Conservation (phyloP, 2,113 vertebrate species). For the Phaethornis superciliosus region DNA sequence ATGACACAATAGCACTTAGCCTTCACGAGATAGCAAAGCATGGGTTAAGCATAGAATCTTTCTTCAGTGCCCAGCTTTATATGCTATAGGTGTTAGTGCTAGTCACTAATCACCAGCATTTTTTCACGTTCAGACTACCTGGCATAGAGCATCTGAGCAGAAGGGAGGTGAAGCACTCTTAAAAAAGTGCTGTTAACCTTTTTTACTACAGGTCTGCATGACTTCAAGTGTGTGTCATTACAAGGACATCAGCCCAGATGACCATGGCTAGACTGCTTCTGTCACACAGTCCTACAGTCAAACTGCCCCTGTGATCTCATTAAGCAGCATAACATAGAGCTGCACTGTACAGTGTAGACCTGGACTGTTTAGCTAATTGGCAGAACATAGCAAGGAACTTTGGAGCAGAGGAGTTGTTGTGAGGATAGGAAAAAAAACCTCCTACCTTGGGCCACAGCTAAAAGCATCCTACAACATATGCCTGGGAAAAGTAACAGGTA, state of each 20-base stretch:
- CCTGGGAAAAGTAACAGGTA: not conserved
- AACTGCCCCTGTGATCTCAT: not conserved
- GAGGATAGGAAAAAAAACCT: not conserved
- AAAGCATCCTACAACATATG: not conserved
- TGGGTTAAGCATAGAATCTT: not conserved
- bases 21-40: not conserved
- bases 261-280: rapidly evolving
- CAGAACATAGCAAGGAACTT: not conserved
- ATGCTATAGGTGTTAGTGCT: not conserved
- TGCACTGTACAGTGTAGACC: not conserved
- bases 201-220: not conserved
- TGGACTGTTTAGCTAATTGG: not conserved
- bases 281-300: too few species aligned
- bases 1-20: not conserved
- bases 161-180: not conserved
- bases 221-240: not conserved
- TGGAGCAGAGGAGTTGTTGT: not conserved
- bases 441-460: not conserved
- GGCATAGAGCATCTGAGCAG: not conserved
- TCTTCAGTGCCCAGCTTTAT: not conserved
- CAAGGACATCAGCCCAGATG: not conserved
- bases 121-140: not conserved
- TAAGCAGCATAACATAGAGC: not conserved
- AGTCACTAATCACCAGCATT: not conserved
- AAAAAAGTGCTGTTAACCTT: not conserved